Conservation (phyloP, 2,113 vertebrate genomes). For the Coracopsis vasa region DNA sequence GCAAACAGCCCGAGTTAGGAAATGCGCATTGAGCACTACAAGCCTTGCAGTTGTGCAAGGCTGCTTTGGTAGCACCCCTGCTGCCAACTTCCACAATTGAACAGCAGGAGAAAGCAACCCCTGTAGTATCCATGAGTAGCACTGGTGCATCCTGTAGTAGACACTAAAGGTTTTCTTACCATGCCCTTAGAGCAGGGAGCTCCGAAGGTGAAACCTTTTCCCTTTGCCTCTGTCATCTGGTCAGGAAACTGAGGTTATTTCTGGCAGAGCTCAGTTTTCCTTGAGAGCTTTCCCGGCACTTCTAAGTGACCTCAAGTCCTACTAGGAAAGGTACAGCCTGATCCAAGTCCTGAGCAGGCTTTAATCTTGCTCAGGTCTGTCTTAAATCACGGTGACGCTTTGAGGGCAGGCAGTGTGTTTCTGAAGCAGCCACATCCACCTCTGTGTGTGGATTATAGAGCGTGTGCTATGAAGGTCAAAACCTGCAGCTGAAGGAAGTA, state of each 20-base stretch:
- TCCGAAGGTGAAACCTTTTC: neutral
- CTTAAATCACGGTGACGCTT: conserved; percentile 6
- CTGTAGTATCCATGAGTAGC: rapidly evolving
- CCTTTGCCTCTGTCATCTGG: rapidly evolving
- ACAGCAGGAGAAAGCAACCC: neutral
- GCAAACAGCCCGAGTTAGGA: neutral
- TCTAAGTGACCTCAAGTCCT: neutral
- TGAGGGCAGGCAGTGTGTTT: neutral
- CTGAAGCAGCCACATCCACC: neutral
- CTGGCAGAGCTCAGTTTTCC: neutral
- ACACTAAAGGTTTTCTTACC: neutral
- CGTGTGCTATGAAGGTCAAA: neutral
- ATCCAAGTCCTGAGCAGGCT: neutral
- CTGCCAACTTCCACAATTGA: neutral
- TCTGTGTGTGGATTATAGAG: rapidly evolving
- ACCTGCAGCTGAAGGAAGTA: neutral
- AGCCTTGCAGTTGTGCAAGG: neutral
- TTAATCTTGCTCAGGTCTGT: neutral
- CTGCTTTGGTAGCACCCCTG: neutral
- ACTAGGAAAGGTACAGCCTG: neutral
- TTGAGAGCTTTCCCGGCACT: neutral
- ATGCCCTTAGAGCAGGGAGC: neutral
- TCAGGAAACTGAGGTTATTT: neutral
- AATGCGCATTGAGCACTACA: rapidly evolving
- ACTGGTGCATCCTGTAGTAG: rapidly evolving